Percentiles rank a stretch among this genome's conserved stretches.
Evolutionary conservation across 2,113 vertebrate genomes (phyloP).

Genomic region (Zosterops borbonicus): DNA sequence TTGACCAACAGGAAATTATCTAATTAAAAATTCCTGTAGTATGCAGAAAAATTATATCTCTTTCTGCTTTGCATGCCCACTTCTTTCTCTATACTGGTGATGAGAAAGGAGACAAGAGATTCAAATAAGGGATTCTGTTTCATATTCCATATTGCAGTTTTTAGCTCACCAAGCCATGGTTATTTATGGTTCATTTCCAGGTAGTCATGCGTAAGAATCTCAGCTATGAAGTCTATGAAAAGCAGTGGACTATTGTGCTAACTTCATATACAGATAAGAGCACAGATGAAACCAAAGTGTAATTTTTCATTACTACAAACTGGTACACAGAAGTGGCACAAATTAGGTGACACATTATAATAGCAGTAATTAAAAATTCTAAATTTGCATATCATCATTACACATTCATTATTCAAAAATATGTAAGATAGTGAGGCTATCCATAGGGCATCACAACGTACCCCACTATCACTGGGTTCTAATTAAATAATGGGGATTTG

Average conservation of each 20-base stretch:
- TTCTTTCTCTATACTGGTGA: not conserved
- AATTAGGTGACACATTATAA: not conserved
- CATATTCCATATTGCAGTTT: constrained; percentile 13
- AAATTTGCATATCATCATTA: constrained; percentile 2
- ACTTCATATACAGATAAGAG: not conserved
- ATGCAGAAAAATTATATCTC: not conserved
- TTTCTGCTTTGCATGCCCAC: not conserved
- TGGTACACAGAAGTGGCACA: not conserved
- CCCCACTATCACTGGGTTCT: not conserved
- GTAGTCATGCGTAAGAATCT: constrained; percentile 9
- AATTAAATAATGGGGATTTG: constrained; percentile 27
- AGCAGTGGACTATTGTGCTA: not conserved
- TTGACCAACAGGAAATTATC: not conserved
- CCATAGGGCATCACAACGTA: not conserved
- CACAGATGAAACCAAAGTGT: not conserved
- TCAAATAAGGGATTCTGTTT: not conserved
- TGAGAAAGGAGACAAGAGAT: not conserved
- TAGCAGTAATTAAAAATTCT: constrained; percentile 13
- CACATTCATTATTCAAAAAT: constrained; percentile 14
- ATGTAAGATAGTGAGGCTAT: not conserved
- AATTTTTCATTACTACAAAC: not conserved
- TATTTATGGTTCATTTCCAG: constrained; percentile 50
- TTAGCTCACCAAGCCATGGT: constrained; percentile 12
- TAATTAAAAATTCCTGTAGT: not conserved
- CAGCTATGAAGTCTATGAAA: constrained; percentile 1